Conservation (phyloP, 2,888 invertebrate species). For the Lasioglossum marginatum region DNA sequence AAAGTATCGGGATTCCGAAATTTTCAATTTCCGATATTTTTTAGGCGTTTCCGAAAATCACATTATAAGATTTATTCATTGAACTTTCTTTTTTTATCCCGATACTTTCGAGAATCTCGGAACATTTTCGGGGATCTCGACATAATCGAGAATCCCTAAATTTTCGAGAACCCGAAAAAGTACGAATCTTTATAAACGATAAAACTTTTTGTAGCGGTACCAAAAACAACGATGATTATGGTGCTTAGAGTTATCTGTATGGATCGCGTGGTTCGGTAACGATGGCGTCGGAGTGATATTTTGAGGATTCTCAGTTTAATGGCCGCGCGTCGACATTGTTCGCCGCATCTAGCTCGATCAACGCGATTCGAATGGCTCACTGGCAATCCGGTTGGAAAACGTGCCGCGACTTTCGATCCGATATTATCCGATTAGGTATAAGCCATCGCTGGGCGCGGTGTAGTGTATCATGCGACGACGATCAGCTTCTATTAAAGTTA, state of each 20-base stretch:
- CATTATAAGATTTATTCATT: too few relatives aligned
- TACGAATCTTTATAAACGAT: neutral
- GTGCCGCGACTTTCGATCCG: constrained; percentile 54
- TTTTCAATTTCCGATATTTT: too few relatives aligned
- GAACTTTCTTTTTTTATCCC: too few relatives aligned
- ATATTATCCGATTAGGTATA: constrained; percentile 23
- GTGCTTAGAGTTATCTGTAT: neutral
- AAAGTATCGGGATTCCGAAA: too few relatives aligned
- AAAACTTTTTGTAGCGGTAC: neutral
- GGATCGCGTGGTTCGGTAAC: neutral
- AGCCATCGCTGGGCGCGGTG: constrained; percentile 22
- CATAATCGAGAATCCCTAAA: too few relatives aligned
- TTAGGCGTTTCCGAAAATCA: too few relatives aligned
- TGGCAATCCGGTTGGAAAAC: constrained; percentile 50
- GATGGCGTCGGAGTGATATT: neutral
- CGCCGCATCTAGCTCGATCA: constrained; percentile 30
- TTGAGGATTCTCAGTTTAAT: neutral
- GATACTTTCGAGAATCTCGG: too few relatives aligned
- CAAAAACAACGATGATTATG: neutral
- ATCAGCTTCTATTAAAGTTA: constrained; percentile 46
- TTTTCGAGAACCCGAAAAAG: too few relatives aligned
- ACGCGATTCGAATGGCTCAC: constrained; percentile 45
- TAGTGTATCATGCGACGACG: constrained; percentile 30
- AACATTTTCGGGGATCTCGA: too few relatives aligned
- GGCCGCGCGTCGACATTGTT: constrained; percentile 13